Base-by-base conservation (phyloP, 2,113 vertebrate species). In the Esox niger region DNA sequence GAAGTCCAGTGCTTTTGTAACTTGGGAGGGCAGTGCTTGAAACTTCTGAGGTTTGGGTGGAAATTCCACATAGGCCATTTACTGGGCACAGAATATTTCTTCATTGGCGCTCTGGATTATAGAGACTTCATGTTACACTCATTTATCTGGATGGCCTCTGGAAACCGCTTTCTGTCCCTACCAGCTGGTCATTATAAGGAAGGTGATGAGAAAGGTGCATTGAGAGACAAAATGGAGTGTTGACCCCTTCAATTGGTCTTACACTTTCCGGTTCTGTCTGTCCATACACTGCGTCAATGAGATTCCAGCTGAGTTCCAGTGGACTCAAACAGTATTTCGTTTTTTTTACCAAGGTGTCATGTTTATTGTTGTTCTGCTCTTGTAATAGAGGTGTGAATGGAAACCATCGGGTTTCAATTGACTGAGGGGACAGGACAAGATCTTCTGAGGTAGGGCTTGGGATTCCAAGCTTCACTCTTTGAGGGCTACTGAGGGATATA, bases 401-500 rank as follows among this genome's bases (percentile, higher is more conserved):
- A 27, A 59, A 31, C 27, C 17, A 27, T 6, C 9, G 20, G 56
- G 29, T 11, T 29, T 29, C 13, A 59, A 20, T 59, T 59, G 27
- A 20, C 27, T 59, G 11, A 30, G 27, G 17, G 15, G 27, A 30
- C 7, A 20, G 6, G 17, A 30, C 29, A 15, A 57, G 55, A 29
- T 4, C 55, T 27, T 27, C 15, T 3, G 23, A 38, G 9, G 46
- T 52, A 66, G 47, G 26, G 62, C 66, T 15, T 68, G 70, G 64
- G 33, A 56, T 78, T 75, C 65, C 66, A 47, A 46, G 79, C 62
- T 71, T 73, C 67, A 73, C 55, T 75, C 62, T 81, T 33, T 82
- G 87, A 91, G 90, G 89, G 87, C 87, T 89, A 84, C 71, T 64
- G n/a, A n/a, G n/a, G n/a, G n/a, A n/a, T 73, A 21, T 78, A 67